phyloP scores from a whole-genome alignment of 2,797 vertebrate species.

The Simalia tracyae region DNA sequence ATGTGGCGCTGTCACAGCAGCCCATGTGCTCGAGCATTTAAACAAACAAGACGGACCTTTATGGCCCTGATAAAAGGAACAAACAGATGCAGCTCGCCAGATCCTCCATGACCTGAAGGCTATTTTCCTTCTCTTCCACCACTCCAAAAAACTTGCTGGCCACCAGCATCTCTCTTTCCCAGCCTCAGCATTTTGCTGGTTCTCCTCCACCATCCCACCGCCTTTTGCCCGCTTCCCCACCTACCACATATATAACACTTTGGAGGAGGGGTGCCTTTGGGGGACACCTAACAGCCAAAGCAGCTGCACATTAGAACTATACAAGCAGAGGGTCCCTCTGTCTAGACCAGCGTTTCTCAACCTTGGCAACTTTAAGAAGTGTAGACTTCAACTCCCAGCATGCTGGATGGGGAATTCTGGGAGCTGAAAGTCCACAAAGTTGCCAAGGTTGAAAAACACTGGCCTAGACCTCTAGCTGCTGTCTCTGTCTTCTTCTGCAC shows the following conservation, averaged over 20 bases:
- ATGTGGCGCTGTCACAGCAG: neutral
- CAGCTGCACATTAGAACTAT: neutral
- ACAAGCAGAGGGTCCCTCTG: too few relatives aligned
- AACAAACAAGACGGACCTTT: slow-evolving; percentile 31
- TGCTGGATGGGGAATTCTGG: neutral
- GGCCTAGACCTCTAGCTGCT: neutral
- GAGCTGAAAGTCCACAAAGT: neutral
- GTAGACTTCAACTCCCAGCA: neutral
- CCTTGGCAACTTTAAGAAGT: neutral
- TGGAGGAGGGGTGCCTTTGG: neutral
- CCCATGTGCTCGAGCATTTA: neutral
- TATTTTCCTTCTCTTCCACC: neutral
- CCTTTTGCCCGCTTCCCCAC: neutral
- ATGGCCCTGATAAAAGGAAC: slow-evolving; percentile 17
- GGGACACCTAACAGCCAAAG: neutral
- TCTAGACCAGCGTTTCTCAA: neutral
- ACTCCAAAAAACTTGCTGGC: neutral
- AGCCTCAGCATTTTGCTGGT: neutral
- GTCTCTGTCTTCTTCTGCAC: neutral
- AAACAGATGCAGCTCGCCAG: rapidly evolving
- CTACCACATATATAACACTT: neutral
- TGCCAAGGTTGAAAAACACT: neutral
- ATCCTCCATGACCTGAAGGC: neutral
- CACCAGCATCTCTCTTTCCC: too few relatives aligned
- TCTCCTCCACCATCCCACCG: neutral